Conservation (phyloP, 2,888 invertebrate species). For the Meiosimyza decipiens region DNA sequence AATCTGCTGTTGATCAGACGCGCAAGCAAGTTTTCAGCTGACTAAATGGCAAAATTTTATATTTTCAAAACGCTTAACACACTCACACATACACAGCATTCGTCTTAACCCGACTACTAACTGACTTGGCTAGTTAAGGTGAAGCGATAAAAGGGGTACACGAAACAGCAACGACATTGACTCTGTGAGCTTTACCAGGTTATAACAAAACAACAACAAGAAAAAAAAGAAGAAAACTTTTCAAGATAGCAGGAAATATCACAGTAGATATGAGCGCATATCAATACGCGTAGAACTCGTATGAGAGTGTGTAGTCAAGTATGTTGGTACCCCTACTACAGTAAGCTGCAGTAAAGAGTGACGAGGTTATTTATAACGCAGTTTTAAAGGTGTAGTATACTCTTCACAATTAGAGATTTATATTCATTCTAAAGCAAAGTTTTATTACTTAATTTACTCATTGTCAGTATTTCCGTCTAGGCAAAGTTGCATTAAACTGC, state of each 20-base stretch:
- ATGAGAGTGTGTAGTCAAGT: conserved; percentile 11
- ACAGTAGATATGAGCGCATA: conserved; percentile 39
- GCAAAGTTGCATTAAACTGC: too few relatives aligned
- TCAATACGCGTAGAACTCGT: conserved; percentile 30
- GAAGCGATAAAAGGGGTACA: not conserved
- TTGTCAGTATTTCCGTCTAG: too few relatives aligned
- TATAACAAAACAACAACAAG: conserved; percentile 1
- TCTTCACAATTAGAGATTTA: too few relatives aligned
- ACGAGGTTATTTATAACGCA: too few relatives aligned
- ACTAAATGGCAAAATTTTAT: conserved; percentile 54
- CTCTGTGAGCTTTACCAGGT: conserved; percentile 31
- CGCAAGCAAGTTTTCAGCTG: conserved; percentile 59
- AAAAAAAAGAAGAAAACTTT: conserved; percentile 34
- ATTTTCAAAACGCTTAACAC: conserved; percentile 36
- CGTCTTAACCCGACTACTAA: not conserved
- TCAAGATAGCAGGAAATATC: conserved; percentile 43
- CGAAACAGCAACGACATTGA: conserved; percentile 1
- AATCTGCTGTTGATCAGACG: conserved; percentile 49
- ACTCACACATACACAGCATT: not conserved
- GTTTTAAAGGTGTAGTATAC: too few relatives aligned
- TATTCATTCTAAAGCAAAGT: too few relatives aligned
- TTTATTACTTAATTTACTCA: too few relatives aligned
- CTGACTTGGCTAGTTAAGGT: conserved; percentile 20
- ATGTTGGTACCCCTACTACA: not conserved
- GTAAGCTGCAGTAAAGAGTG: not conserved